These are phyloP conservation scores for Astreopora myriophthalma DNA, from an alignment of 64 coral and sea anemone species.

Conservation along the genomic window DNA sequence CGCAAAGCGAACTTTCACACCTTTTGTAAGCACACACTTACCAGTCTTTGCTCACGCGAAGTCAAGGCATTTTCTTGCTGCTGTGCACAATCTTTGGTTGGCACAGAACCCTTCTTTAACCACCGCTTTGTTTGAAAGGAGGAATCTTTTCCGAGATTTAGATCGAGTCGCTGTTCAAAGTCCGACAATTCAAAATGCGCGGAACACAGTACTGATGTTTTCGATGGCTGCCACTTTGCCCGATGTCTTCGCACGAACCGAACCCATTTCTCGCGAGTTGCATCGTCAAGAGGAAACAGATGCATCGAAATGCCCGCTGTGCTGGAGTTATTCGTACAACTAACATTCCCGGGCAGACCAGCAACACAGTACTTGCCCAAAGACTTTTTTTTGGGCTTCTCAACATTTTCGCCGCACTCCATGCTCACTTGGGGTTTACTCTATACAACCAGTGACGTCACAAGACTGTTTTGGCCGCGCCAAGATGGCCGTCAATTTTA, in stretches of 20 bases:
- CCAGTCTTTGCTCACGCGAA: not conserved
- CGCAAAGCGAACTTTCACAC: not conserved
- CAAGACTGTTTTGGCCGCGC: conserved; percentile 29
- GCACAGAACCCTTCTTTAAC: conserved; percentile 24
- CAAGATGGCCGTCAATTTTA: conserved; percentile 34
- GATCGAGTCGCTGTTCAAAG: conserved; percentile 34
- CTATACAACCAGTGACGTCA: conserved; percentile 52
- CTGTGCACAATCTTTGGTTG: conserved; percentile 5
- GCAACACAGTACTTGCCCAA: conserved; percentile 48
- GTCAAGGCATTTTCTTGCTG: not conserved
- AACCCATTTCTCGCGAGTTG: not conserved
- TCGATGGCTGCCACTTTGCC: conserved; percentile 6
- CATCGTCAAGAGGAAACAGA: conserved; percentile 8
- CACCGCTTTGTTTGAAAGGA: conserved; percentile 1
- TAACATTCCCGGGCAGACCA: not conserved
- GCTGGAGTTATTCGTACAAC: conserved; percentile 24
- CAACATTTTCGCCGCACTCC: not conserved
- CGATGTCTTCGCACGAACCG: conserved; percentile 50
- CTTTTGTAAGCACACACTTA: not conserved
- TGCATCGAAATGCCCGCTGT: conserved; percentile 26
- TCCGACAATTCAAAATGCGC: conserved; percentile 14
- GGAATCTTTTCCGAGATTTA: not conserved
- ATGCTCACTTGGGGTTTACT: not conserved
- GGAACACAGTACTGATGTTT: conserved; percentile 35
- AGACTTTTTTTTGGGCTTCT: not conserved